Base-by-base conservation (phyloP, 2,113 vertebrate species). In the Recurvirostra avosetta region DNA sequence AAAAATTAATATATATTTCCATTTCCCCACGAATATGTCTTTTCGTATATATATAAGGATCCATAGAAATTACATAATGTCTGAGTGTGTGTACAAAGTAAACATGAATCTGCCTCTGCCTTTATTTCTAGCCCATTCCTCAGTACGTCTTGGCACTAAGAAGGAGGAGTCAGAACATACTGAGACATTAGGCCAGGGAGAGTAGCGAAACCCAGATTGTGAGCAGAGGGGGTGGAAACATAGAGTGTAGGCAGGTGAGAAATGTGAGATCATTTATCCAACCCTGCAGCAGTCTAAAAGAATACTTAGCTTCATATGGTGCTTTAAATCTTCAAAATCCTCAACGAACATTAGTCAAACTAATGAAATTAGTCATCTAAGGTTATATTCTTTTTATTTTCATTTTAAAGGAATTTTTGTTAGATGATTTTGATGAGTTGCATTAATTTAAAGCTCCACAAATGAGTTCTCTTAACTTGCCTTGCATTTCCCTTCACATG, bases 231-330 rank as follows among this genome's bases (percentile, higher is more conserved):
- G 94, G 96, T 96, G 94, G 96, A 81, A 95, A 92, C 58, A 47
- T 34, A 72, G 74, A 86, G 92, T 96, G 96, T 97, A 71, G 96
- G 96, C 96, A 97, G 94, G 96, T 96, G 96, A 96, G 96, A 97
- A 97, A 97, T 97, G 95, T 97, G 96, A 97, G 88, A 96, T 96
- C 92, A 97, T 96, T 96, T 95, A 96, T 86, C 85, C 95, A 96
- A 62, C 95, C 88, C 95, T 96, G 85, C 88, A 88, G 88, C 85
- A 96, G 75, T 73, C 96, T 96, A 95, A 94, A 96, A 97, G 94
- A 96, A 96, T 94, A 93, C 75, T 96, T 86, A 86, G 90, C 68
- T 61, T 97, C 96, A 96, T 95, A 97, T 96, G 95, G 92, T 29
- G 93, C 82, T 90, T 96, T 92, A 86, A 92, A 93, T 86, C 94